Base-by-base conservation (phyloP, 2,888 invertebrate species). In the Troglohyphantes excavatus region DNA sequence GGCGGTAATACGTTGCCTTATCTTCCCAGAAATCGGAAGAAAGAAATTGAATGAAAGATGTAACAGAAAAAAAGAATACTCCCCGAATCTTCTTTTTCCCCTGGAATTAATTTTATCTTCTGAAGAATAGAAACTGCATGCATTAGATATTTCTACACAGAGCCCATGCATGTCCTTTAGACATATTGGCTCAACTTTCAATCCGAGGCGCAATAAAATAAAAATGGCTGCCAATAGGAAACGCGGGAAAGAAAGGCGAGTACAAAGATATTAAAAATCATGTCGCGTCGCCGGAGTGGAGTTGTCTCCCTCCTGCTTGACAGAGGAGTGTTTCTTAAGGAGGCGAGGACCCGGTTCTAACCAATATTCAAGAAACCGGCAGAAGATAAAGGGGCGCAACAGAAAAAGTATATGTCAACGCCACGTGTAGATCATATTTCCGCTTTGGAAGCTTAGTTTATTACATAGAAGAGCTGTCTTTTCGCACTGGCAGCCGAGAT, bases 181-280 rank as follows among this genome's bases (percentile, higher is more conserved):
- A 72, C 39, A 46, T 46, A 72, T 72, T 46, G 72, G 46, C 72
- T 78, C 78, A 63, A 63, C 78, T 63, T 63, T 33, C 19, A 63
- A 23, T 23, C 0, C 6, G 72, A 68, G 72, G 72, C 46, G 72
- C 72, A 72, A 72, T 72, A 72, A 72, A 72, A 72, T n/a, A 17
- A 59, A 75, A 75, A 46, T 39, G 0, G 11, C 9, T 17, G 9
- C n/a, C 19, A 61, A 63, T 53, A 65, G 19, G 59, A 79, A 63
- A 75, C 17, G n/a, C 33, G 63, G 46, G 67, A 81, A 33, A 59
- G 63, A 33, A n/a, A 67, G 59, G 67, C 53, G 65, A 88, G 87
- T 88, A 88, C 87, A 81, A 88, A 88, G 87, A 88, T 88, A 88
- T 88, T 88, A 88, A 88, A 88, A 88, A 88, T 73, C 87, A 88